These are phyloP conservation scores for Corythornis vintsioides DNA, from an alignment of 2,113 vertebrate genomes.

Conservation along the genomic window DNA sequence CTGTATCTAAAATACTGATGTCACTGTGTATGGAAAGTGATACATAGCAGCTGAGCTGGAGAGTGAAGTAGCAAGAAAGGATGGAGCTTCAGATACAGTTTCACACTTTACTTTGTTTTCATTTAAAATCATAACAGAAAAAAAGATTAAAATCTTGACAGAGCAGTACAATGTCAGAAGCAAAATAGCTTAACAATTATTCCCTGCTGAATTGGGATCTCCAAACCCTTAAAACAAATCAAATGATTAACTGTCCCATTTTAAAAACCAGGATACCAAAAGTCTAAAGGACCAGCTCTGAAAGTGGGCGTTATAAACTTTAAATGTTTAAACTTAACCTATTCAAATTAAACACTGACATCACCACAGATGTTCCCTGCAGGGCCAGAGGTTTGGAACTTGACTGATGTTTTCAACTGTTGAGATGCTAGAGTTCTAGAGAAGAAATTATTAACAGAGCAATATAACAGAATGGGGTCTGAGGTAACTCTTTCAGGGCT, in stretches of 20 bases:
- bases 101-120: background rate
- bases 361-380: background rate
- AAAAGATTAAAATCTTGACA: background rate
- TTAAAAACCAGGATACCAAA: background rate
- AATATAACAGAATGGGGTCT: background rate
- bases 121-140: constrained; percentile 6
- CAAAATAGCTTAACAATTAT: constrained; percentile 24
- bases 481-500: accelerated
- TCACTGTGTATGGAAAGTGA: background rate
- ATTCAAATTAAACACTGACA: background rate
- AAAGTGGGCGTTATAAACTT: background rate
- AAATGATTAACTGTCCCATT: background rate
- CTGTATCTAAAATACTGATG: background rate
- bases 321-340: background rate
- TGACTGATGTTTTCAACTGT: background rate
- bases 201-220: background rate
- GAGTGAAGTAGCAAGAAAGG: background rate
- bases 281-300: background rate
- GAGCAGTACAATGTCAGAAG: background rate
- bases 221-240: background rate
- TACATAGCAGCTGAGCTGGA: background rate
- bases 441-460: background rate
- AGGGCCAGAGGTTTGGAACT: background rate
- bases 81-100: background rate
- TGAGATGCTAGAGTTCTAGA: background rate